These are phyloP conservation scores for Sparus aurata DNA, from an alignment of 2,797 vertebrate species.

Conservation along the genomic window DNA sequence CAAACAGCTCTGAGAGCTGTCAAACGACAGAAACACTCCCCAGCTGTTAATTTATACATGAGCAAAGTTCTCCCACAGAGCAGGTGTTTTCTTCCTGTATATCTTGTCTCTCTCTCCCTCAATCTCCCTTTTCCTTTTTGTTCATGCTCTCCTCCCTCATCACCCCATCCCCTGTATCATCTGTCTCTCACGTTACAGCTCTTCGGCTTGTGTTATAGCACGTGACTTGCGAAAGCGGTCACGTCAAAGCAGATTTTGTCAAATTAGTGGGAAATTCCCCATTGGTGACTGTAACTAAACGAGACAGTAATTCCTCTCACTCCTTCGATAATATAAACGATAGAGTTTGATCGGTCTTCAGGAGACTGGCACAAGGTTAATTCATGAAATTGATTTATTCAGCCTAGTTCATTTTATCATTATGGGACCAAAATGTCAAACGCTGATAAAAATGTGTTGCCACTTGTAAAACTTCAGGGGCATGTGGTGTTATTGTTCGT, in stretches of 20 bases:
- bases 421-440: neutral
- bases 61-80: slow-evolving; percentile 32
- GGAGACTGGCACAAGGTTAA: neutral
- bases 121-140: neutral
- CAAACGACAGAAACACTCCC: slow-evolving; percentile 14
- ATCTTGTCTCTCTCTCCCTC: neutral
- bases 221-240: slow-evolving; percentile 44
- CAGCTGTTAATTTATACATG: slow-evolving; percentile 44
- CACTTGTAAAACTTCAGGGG: neutral
- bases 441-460: neutral
- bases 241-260: slow-evolving; percentile 36
- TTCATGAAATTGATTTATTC: neutral
- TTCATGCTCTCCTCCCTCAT: slow-evolving; percentile 44
- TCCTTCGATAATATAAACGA: neutral
- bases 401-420: neutral
- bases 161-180: slow-evolving; percentile 5
- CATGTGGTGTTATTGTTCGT: neutral
- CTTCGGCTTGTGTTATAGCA: slow-evolving; percentile 28
- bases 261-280: slow-evolving; percentile 47
- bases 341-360: neutral
- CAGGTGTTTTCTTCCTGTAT: slow-evolving; percentile 48
- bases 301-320: neutral
- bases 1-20: slow-evolving; percentile 19
- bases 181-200: slow-evolving; percentile 32
- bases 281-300: slow-evolving; percentile 11